Conservation (phyloP, 2,888 invertebrate genomes). For the Campoplex capitator region DNA sequence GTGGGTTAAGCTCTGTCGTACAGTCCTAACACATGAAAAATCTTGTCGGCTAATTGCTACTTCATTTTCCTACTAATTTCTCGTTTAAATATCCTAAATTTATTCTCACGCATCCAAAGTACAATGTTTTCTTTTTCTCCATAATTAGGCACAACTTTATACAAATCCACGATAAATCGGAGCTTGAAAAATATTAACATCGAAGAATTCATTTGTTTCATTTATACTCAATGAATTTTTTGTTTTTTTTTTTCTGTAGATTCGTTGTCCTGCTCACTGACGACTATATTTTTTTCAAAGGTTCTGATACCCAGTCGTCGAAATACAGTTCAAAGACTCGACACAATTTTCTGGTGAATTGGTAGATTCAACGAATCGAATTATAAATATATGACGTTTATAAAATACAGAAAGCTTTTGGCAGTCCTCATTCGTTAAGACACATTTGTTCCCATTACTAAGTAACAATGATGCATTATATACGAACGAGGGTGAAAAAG, state of each 20-base stretch:
- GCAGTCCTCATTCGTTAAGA: constrained; percentile 54
- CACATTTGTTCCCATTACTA: constrained; percentile 48
- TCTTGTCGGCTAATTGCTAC: constrained; percentile 1
- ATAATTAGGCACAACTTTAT: too few species aligned
- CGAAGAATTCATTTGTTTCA: too few species aligned
- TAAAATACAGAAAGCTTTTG: constrained; percentile 16
- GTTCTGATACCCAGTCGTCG: too few species aligned
- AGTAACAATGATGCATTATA: constrained; percentile 63
- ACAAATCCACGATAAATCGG: too few species aligned
- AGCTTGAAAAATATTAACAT: too few species aligned
- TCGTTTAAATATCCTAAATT: background rate
- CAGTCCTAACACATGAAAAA: background rate
- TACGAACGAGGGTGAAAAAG: constrained; percentile 8
- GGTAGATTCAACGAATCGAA: background rate
- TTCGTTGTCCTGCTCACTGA: too few species aligned
- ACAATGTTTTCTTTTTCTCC: background rate
- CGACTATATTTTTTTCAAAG: too few species aligned
- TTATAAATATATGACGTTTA: background rate
- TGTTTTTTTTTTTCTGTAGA: too few species aligned
- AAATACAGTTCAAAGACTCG: constrained; percentile 22
- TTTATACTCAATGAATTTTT: too few species aligned
- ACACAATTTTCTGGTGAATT: background rate
- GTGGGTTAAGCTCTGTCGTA: constrained; percentile 37
- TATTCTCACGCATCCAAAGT: background rate
- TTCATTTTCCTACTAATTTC: constrained; percentile 5